Conservation (phyloP, 2,797 vertebrate species). For the Tangara arthus region DNA sequence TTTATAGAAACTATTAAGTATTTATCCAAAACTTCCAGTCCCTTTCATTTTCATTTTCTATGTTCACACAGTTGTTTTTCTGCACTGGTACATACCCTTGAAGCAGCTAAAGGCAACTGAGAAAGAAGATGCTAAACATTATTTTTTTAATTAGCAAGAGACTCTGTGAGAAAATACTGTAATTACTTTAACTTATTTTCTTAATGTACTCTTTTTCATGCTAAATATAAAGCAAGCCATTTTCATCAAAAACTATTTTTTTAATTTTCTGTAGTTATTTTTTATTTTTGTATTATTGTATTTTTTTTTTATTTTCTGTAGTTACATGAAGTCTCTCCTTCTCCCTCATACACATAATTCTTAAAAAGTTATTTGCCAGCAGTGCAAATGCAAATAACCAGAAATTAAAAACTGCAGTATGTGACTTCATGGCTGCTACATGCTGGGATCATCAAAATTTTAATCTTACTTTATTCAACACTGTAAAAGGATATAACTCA, state of each 20-base stretch:
- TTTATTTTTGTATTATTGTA: no score
- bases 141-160: not conserved
- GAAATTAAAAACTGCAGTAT: not conserved
- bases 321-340: not conserved
- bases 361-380: not conserved
- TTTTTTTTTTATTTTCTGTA: not conserved
- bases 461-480: not conserved
- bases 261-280: not conserved
- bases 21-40: not conserved
- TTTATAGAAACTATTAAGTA: not conserved
- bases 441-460: not conserved
- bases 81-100: not conserved
- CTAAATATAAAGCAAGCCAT: not conserved
- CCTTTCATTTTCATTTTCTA: not conserved
- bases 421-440: accelerated
- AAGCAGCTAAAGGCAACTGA: not conserved
- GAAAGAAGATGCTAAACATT: not conserved
- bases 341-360: not conserved
- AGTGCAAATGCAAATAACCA: not conserved
- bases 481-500: not conserved
- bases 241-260: not conserved
- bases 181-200: not conserved
- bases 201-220: not conserved
- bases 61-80: not conserved
- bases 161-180: not conserved